These are phyloP conservation scores for Gallinago jamesoni DNA, from an alignment of 2,113 vertebrate genomes.

Conservation along the genomic window DNA sequence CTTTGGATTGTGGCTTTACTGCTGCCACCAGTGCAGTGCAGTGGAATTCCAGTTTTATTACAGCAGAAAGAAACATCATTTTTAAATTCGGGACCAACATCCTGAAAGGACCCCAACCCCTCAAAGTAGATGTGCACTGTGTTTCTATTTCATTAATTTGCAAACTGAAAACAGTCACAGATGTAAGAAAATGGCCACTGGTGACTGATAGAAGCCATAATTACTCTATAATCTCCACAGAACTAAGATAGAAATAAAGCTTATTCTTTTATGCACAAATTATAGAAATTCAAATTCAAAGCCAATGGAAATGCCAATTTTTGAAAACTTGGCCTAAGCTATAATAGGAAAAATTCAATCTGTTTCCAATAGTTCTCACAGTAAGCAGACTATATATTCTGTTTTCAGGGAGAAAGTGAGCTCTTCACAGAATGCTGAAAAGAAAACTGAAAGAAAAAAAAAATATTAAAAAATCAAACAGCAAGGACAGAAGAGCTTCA, in stretches of 20 bases:
- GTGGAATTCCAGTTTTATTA: not conserved
- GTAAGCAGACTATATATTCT: not conserved
- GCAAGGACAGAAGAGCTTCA: too few species aligned
- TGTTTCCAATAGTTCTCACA: not conserved
- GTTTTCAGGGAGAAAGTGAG: not conserved
- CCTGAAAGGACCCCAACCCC: not conserved
- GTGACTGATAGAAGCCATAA: not conserved
- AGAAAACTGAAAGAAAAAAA: not conserved
- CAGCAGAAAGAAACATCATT: not conserved
- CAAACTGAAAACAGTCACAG: not conserved
- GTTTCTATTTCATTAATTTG: not conserved
- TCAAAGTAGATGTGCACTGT: not conserved
- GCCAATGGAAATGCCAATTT: not conserved
- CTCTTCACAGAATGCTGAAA: not conserved
- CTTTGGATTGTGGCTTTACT: not conserved
- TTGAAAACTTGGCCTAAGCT: not conserved
- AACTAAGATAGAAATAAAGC: not conserved
- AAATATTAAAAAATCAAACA: too few species aligned
- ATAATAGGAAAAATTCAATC: not conserved
- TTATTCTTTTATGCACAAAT: not conserved
- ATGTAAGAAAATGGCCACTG: not conserved
- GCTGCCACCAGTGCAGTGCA: not conserved
- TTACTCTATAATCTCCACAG: not conserved
- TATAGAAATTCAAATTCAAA: not conserved
- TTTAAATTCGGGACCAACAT: not conserved